Conservation (phyloP, 37 sponge, comb jelly and placozoan species). For the Spongia lamella region DNA sequence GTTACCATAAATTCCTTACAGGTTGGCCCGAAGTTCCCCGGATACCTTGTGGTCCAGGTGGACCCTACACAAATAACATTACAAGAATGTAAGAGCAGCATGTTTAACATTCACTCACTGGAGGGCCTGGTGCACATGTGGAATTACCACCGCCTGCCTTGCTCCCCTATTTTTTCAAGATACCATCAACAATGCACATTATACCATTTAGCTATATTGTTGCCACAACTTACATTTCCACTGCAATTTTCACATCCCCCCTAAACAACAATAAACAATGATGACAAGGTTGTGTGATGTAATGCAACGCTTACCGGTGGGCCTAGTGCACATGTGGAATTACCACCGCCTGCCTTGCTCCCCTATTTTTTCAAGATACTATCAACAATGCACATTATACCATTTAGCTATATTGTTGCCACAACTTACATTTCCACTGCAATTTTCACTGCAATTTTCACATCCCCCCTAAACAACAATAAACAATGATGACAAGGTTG, state of each 20-base stretch:
- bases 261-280: too few species aligned
- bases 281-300: too few species aligned
- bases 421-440: background rate
- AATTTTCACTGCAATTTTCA: background rate
- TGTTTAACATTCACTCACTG: conserved; percentile 52
- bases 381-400: background rate
- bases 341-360: conserved; percentile 30
- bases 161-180: background rate
- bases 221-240: background rate
- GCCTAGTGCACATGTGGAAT: conserved; percentile 43
- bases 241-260: conserved; percentile 19
- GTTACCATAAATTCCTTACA: too few species aligned
- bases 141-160: conserved; percentile 35
- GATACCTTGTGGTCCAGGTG: too few species aligned
- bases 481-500: too few species aligned
- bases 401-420: background rate
- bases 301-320: too few species aligned
- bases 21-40: too few species aligned
- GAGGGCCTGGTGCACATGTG: conserved; percentile 45
- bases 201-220: background rate
- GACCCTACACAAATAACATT: conserved; percentile 15
- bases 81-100: too few species aligned
- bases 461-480: conserved; percentile 8
- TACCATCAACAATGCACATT: background rate
- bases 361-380: background rate